Conservation (phyloP, 2,797 vertebrate genomes). For the Selene dorsalis region DNA sequence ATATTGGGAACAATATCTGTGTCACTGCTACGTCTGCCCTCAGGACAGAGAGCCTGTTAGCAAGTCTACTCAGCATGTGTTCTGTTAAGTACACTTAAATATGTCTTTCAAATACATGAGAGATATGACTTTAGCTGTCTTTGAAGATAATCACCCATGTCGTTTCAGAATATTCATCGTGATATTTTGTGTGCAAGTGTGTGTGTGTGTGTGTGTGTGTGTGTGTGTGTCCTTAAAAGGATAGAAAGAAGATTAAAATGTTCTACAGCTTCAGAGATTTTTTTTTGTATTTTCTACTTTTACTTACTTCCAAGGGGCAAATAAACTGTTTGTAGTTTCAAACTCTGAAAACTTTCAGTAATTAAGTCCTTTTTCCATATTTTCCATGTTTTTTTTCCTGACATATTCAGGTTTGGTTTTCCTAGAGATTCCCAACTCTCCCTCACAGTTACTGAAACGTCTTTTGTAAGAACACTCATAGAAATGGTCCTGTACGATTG, state of each 20-base stretch:
- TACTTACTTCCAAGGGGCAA: neutral
- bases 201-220: slow-evolving; percentile 6
- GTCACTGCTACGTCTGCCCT: slow-evolving; percentile 48
- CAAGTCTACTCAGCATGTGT: slow-evolving; percentile 19
- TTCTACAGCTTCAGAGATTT: slow-evolving; percentile 1
- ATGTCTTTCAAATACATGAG: slow-evolving; percentile 43
- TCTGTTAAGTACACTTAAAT: slow-evolving; percentile 47
- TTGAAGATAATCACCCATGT: slow-evolving; percentile 52
- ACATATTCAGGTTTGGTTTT: neutral
- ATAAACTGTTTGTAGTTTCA: slow-evolving; percentile 9
- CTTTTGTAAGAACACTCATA: neutral
- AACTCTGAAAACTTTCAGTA: slow-evolving; percentile 15
- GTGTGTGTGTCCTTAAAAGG: neutral
- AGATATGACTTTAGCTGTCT: slow-evolving; percentile 51
- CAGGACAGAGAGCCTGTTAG: slow-evolving; percentile 39
- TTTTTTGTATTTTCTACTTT: slow-evolving; percentile 20
- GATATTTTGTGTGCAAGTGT: neutral
- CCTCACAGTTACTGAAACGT: too few relatives aligned
- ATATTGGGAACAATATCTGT: slow-evolving; percentile 35
- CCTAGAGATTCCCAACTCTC: neutral
- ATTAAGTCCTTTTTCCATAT: neutral
- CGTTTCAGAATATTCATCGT: slow-evolving; percentile 26
- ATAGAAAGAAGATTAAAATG: neutral
- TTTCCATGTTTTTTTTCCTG: neutral
- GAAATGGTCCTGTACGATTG: neutral